A percentile compares a stretch with the other conserved stretches of the same genome.
Evolutionary conservation across 2,113 vertebrate genomes (phyloP).

Genomic region (Daboia siamensis): DNA sequence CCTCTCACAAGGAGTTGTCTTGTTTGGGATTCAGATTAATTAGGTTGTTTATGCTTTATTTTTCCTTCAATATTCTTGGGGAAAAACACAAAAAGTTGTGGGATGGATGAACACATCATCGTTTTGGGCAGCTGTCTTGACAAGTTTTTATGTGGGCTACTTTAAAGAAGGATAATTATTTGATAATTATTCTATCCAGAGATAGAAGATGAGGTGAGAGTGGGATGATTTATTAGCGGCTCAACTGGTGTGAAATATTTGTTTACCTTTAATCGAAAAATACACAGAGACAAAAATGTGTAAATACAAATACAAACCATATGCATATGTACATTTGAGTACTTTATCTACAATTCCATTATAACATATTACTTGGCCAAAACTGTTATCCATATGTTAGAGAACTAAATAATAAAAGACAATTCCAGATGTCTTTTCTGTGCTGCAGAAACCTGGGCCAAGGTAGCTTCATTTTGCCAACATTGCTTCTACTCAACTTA

Average conservation of each 20-base stretch:
- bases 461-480: background rate
- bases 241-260: background rate
- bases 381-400: background rate
- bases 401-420: background rate
- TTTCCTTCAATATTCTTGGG: background rate
- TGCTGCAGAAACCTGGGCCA: background rate
- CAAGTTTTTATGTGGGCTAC: background rate
- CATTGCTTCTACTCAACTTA: background rate
- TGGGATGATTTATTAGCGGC: background rate
- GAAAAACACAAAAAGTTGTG: background rate
- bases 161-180: background rate
- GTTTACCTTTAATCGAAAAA: background rate
- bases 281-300: background rate
- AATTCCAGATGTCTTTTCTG: background rate
- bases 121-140: background rate
- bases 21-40: background rate
- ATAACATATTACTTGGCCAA: background rate
- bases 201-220: background rate
- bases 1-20: background rate
- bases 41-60: background rate
- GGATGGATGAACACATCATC: background rate
- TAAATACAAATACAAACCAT: background rate
- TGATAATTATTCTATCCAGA: too few species aligned
- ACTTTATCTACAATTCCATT: background rate
- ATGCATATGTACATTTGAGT: background rate